A percentile compares a stretch with the other conserved stretches of the same genome.
phyloP scores from a whole-genome alignment of 2,113 vertebrate species.

The Penelope pileata region DNA sequence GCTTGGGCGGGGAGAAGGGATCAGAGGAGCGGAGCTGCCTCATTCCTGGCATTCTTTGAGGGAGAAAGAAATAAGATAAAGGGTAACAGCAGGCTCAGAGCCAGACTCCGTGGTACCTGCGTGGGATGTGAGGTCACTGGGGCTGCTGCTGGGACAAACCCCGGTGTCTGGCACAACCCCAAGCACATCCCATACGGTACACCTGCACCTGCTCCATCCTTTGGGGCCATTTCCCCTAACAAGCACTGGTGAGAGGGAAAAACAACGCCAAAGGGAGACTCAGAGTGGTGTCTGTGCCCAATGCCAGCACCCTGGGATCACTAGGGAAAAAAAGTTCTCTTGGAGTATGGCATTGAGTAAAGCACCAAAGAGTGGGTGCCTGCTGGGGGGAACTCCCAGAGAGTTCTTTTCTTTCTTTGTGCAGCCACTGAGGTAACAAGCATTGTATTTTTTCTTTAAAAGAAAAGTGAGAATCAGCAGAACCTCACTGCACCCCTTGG shows the following conservation, averaged over 20 bases:
- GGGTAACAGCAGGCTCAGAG: neutral
- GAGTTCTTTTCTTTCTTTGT: neutral
- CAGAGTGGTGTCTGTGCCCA: neutral
- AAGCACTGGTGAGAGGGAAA: neutral
- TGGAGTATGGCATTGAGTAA: neutral
- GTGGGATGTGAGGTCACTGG: neutral
- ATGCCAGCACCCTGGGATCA: rapidly evolving
- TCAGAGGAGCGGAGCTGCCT: neutral
- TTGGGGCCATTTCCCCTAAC: neutral
- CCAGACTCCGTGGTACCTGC: neutral
- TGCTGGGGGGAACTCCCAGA: neutral
- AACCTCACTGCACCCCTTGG: neutral
- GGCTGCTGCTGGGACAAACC: neutral
- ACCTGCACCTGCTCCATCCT: neutral
- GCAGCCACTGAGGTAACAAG: neutral
- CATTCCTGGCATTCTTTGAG: neutral
- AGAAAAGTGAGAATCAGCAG: neutral
- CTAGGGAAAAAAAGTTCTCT: neutral
- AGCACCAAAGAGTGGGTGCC: neutral
- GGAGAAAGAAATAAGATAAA: neutral
- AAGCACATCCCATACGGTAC: neutral
- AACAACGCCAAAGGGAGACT: rapidly evolving
- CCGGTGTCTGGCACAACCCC: neutral
- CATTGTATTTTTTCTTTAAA: neutral
- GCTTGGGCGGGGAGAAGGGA: neutral